phyloP scores from a whole-genome alignment of 2,113 vertebrate genomes.

The Peromyscus leucopus region DNA sequence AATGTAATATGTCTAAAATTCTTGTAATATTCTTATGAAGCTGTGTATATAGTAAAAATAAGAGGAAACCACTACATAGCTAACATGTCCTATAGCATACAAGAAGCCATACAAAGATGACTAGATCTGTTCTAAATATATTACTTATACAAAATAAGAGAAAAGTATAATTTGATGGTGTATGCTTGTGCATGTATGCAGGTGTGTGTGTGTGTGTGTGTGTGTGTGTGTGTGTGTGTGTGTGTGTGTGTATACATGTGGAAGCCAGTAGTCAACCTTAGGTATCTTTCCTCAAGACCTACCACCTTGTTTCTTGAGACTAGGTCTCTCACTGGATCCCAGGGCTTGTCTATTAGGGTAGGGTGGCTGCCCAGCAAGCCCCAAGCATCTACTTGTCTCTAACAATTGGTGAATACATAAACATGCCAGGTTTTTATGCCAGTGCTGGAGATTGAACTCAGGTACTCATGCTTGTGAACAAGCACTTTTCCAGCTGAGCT shows the following conservation, averaged over 20 bases:
- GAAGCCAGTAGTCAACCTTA: not conserved
- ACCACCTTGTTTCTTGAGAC: not conserved
- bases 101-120: not conserved
- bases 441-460: not conserved
- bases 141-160: slow-evolving; percentile 1
- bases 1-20: not conserved
- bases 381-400: not conserved
- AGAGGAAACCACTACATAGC: not conserved
- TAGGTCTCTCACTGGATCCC: not conserved
- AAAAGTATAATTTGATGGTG: not conserved
- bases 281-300: not conserved
- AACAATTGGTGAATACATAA: not conserved
- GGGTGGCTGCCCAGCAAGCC: not conserved
- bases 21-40: not conserved
- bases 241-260: not conserved
- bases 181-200: not conserved
- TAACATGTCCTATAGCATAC: not conserved
- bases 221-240: not conserved
- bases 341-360: too few species aligned
- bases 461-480: not conserved
- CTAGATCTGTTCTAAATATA: not conserved
- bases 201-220: not conserved
- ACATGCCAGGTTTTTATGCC: not conserved
- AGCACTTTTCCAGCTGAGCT: not conserved
- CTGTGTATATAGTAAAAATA: not conserved